Evolutionary conservation across 2,888 invertebrate genomes (phyloP), one percentile per base, ranked within the genome.

Genomic region (Neoscelio sp.): DNA sequence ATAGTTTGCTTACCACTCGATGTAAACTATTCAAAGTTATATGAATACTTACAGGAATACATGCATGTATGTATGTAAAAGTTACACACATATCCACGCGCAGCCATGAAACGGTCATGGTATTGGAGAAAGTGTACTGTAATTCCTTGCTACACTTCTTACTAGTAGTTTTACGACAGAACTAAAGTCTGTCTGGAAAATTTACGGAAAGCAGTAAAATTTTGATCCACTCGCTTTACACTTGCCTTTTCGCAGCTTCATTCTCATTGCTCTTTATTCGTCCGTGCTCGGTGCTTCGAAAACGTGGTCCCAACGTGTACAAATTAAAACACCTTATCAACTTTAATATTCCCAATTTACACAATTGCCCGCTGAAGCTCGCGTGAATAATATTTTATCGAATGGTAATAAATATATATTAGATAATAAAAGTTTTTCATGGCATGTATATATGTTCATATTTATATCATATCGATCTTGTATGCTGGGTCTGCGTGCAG

Each of bases 211-310:
- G 58, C 10, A 71, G 60, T 78, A 71, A 71, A 68, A 78, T 78
- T 78, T 78, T 78, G 65, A 78, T 78, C 60, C 23, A 28, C 54
- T 54, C 60, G 71, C 54, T 78, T 78, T 67, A 52, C 60, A 71
- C 52, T 54, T 60, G 56, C 35, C 46, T 58, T 30, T 54, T 65
- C 42, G 28, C 48, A 26, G 13, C 20, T 58, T 23, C 17, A 10
- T 56, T 10, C 26, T 15, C 52, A 28, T 75, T 62, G 30, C 70
- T 52, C 46, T 58, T 17, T 65, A 67, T 67, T 75, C 60, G 42
- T 42, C 44, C 50, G 44, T 17, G 42, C 56, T 40, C 64, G 38
- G 38, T 64, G 15, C 40, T 40, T 50, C 13, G 23, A 26, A 6
- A 54, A 38, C 12, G 52, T 10, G n/a, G 30, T 7, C 23, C 13